phyloP scores from a whole-genome alignment of 2,888 invertebrate genomes.

The Drosophila stalkeri region DNA sequence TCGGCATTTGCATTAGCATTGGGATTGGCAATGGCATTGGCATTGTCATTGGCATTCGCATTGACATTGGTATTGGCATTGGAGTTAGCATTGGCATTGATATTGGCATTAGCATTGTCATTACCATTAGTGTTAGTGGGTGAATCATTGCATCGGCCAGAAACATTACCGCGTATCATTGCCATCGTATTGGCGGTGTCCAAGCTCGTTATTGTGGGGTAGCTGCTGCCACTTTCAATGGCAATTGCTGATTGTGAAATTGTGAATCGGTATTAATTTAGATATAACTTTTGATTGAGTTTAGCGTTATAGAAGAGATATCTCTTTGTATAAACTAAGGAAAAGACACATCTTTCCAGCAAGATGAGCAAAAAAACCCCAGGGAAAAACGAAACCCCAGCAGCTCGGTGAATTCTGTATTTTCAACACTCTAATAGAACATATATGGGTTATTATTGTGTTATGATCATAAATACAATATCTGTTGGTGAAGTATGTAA shows the following conservation, averaged over 20 bases:
- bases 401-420: no score
- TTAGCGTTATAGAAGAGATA: background rate
- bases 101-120: background rate
- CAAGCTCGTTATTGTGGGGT: slow-evolving; percentile 67
- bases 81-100: no score
- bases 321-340: background rate
- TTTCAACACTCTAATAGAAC: no score
- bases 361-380: background rate
- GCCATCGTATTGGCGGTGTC: slow-evolving; percentile 54
- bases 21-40: background rate
- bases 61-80: background rate
- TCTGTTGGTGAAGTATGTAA: background rate
- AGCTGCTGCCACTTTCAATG: slow-evolving; percentile 73
- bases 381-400: background rate
- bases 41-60: background rate
- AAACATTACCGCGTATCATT: slow-evolving; percentile 32
- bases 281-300: background rate
- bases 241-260: slow-evolving; percentile 65
- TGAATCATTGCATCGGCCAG: slow-evolving; percentile 31
- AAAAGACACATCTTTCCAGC: background rate
- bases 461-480: background rate
- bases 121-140: slow-evolving; percentile 3
- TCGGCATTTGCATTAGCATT: background rate
- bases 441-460: no score
- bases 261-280: slow-evolving; percentile 24